Evolutionary conservation across 2,888 invertebrate genomes (phyloP).

Genomic region (Melangyna quadrimaculata): DNA sequence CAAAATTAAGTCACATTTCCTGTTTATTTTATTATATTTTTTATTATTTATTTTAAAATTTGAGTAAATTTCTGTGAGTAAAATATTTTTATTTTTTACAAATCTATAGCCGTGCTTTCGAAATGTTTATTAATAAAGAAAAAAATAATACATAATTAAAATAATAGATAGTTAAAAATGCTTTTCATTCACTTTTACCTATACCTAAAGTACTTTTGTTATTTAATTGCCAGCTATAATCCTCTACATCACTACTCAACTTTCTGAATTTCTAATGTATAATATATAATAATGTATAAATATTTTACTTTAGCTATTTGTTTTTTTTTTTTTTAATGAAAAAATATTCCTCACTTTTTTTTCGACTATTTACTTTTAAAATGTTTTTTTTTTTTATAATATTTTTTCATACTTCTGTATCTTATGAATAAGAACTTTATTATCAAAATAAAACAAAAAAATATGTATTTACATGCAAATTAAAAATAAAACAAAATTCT

Average conservation of each 20-base stretch:
- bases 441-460: conserved; percentile 35
- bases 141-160: background rate
- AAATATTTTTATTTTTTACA: background rate
- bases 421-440: conserved; percentile 30
- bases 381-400: background rate
- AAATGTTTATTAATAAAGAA: background rate
- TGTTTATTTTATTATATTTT: background rate
- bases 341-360: conserved; percentile 52
- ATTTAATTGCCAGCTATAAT: conserved; percentile 31
- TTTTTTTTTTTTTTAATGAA: conserved; percentile 48
- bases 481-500: conserved; percentile 41
- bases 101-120: background rate
- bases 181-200: conserved; percentile 12
- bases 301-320: conserved; percentile 13
- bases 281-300: conserved; percentile 31
- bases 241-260: conserved; percentile 53
- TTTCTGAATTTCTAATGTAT: conserved; percentile 55
- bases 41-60: background rate
- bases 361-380: conserved; percentile 14
- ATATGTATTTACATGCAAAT: conserved; percentile 62
- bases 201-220: conserved; percentile 30
- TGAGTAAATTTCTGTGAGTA: background rate
- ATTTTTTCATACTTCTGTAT: background rate
- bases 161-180: background rate
- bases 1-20: conserved; percentile 35